A percentile compares a stretch with the other conserved stretches of the same genome.
Evolutionary conservation across 2,888 invertebrate genomes (phyloP).

Genomic region (Notodonta ziczac): DNA sequence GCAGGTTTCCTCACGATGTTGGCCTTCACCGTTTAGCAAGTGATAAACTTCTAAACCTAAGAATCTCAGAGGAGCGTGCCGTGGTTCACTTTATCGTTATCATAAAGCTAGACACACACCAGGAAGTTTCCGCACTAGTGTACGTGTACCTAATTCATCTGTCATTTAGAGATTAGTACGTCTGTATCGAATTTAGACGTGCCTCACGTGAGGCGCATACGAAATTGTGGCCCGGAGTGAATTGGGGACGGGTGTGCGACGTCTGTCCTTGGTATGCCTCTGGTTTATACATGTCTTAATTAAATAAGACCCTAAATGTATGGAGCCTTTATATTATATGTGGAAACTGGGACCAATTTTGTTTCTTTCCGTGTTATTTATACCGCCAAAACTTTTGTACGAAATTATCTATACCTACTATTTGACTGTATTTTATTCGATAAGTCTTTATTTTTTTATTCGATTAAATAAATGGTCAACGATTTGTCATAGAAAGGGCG

Average conservation of each 20-base stretch:
- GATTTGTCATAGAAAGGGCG: too few species aligned
- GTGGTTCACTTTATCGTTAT: neutral
- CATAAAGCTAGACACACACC: neutral
- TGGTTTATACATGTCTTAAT: neutral
- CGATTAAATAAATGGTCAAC: too few species aligned
- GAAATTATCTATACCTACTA: too few species aligned
- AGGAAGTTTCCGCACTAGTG: neutral
- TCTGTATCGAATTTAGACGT: constrained; percentile 1
- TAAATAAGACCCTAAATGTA: neutral
- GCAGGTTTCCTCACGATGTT: too few species aligned
- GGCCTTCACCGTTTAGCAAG: too few species aligned
- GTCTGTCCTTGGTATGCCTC: neutral
- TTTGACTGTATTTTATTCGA: too few species aligned
- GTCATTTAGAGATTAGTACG: constrained; percentile 1
- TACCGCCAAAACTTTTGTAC: too few species aligned
- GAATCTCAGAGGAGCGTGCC: too few species aligned
- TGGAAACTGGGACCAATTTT: neutral
- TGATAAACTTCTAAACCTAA: too few species aligned
- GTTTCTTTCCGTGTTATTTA: neutral
- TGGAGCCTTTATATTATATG: neutral
- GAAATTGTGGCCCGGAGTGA: neutral
- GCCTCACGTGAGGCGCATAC: neutral
- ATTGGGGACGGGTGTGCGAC: neutral
- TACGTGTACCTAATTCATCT: neutral
- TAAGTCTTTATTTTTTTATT: too few species aligned